These are phyloP conservation scores for Netelia inedita DNA, from an alignment of 2,888 invertebrate genomes.

Conservation along the genomic window DNA sequence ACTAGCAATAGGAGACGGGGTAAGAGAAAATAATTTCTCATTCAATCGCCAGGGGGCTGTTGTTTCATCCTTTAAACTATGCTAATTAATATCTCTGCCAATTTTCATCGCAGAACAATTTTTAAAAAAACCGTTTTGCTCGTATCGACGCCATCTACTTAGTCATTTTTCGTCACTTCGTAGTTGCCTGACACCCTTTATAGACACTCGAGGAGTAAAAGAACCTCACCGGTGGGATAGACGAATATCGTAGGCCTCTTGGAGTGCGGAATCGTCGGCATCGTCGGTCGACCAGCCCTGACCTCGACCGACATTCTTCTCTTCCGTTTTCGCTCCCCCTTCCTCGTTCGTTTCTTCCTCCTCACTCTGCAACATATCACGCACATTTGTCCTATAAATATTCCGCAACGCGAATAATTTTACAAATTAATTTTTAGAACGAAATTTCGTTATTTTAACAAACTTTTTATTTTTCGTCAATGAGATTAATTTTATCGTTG, in stretches of 20 bases:
- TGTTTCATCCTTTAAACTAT: too few species aligned
- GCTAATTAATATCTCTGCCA: too few species aligned
- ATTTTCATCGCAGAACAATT: too few species aligned
- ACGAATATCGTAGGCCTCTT: conserved; percentile 91
- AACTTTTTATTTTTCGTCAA: background rate
- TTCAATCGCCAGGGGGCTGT: too few species aligned
- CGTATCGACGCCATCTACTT: too few species aligned
- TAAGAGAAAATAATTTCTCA: too few species aligned
- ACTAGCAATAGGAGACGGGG: too few species aligned
- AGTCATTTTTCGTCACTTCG: too few species aligned
- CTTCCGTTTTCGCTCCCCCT: conserved; percentile 10
- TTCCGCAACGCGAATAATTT: conserved; percentile 15
- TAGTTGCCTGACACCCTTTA: too few species aligned
- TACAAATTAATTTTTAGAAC: background rate
- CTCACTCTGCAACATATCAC: conserved; percentile 54
- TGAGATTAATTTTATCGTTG: background rate
- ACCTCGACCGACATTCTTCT: conserved; percentile 79
- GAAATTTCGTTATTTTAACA: background rate
- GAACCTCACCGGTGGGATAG: conserved; percentile 89
- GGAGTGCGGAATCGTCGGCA: conserved; percentile 86
- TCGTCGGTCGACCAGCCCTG: conserved; percentile 81
- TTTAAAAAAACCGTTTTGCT: too few species aligned
- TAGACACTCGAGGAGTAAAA: too few species aligned
- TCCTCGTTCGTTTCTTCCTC: conserved; percentile 3
- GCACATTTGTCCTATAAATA: conserved; percentile 8